Base-by-base conservation (phyloP, 1,140 invertebrate genomes). In the Papilio machaon region DNA sequence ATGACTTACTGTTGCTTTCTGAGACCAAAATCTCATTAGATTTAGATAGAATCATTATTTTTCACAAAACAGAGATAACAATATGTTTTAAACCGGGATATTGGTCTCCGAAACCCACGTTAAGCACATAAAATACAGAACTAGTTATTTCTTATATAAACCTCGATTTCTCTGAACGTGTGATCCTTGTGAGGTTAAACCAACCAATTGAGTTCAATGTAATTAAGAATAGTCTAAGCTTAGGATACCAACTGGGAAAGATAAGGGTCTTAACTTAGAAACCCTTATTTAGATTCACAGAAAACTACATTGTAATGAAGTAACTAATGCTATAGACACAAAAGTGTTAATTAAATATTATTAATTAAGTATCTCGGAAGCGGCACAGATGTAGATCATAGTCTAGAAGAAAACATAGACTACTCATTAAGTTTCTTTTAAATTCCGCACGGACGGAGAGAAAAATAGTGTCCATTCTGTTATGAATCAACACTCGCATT, bases 181-280 rank as follows among this genome's bases (percentile, higher is more conserved):
- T 67, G 10, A 67, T 67, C 60, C 60, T 67, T 67, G 17, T 8
- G 58, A 23, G 19, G 58, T 64, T 23, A 11, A 67, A 30, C 60
- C 60, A 67, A 23, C 60, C 60, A 67, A 23, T 64, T 23, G n/a
- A 67, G 23, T 67, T 54, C 17, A 54, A 54, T 54, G 4, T 54
- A 54, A 54, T 54, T 54, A 30, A 67, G 11, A 67, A 64, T 64
- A 67, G 60, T 7, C 60, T 67, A 35, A 30, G 60, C 60, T 67
- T 67, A 64, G 19, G 58, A 30, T 17, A 30, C 60, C 5, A 13
- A 13, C 60, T 30, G 23, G 7, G 60, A 15, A 30, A 67, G 60
- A 67, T 67, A 67, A 67, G 23, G 23, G 60, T 30, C 60, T 67
- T 67, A 67, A 13, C 10, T 30, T 23, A 35, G 23, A 67, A 67